Percentiles rank a stretch among this genome's conserved stretches.
Evolutionary conservation across 2,888 invertebrate genomes (phyloP).

Genomic region (Rhamnusium bicolor): DNA sequence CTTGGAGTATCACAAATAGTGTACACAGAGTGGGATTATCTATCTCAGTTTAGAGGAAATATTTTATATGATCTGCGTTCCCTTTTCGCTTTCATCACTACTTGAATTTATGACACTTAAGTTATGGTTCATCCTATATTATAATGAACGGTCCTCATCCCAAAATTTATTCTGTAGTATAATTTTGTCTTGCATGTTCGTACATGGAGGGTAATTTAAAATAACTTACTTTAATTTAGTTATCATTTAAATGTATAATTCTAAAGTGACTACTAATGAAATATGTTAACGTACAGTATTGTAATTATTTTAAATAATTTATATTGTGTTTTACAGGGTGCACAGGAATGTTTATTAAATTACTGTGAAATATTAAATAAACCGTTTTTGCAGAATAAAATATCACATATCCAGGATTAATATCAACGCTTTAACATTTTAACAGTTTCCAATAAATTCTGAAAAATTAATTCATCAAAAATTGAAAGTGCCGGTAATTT

Average conservation of each 20-base stretch:
- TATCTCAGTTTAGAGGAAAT: too few species aligned
- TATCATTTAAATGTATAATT: background rate
- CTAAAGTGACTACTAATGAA: background rate
- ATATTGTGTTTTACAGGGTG: conserved; percentile 9
- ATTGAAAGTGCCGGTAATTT: conserved; percentile 30
- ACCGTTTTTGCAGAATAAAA: conserved; percentile 34
- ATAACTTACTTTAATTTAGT: background rate
- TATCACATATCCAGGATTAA: conserved; percentile 22
- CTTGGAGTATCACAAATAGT: too few species aligned
- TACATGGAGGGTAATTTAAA: too few species aligned
- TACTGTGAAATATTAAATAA: conserved; percentile 24
- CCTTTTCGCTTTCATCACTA: too few species aligned
- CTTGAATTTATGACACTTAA: too few species aligned
- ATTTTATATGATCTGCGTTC: too few species aligned
- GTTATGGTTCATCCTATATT: too few species aligned
- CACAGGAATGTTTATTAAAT: conserved; percentile 13
- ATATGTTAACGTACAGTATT: background rate
- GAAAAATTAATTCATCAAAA: conserved; percentile 34
- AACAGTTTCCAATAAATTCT: conserved; percentile 28
- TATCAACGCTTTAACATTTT: conserved; percentile 26
- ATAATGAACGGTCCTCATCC: too few species aligned
- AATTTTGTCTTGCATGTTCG: too few species aligned
- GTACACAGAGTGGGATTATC: too few species aligned
- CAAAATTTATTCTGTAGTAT: too few species aligned
- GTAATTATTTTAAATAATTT: conserved; percentile 28